Evolutionary conservation across 2,888 invertebrate species (phyloP).

Genomic region (Rutpela maculata): DNA sequence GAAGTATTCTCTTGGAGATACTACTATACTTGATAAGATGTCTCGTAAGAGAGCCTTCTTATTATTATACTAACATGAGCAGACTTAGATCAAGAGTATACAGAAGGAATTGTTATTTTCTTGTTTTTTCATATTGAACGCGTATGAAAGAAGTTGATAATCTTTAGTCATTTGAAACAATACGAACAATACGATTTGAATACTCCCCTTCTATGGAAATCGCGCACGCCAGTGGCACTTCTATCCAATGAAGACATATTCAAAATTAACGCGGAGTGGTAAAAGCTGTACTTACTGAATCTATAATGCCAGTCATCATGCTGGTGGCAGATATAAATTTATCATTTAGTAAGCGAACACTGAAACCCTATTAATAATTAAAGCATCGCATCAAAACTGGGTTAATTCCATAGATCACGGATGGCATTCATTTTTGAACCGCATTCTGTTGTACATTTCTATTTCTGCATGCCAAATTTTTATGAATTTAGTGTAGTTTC

Average conservation of each 20-base stretch:
- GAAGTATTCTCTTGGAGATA: too few species aligned
- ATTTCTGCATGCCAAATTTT: not conserved
- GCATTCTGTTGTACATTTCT: not conserved
- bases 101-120: too few species aligned
- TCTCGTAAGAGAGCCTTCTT: too few species aligned
- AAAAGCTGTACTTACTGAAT: slow-evolving; percentile 19
- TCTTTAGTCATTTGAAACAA: too few species aligned
- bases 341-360: slow-evolving; percentile 10
- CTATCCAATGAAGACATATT: not conserved
- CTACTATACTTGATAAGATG: too few species aligned
- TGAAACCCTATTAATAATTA: slow-evolving; percentile 7
- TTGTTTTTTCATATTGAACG: too few species aligned
- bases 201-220: not conserved
- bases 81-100: too few species aligned
- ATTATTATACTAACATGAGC: too few species aligned
- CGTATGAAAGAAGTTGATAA: too few species aligned
- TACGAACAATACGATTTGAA: too few species aligned
- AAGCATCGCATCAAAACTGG: not conserved
- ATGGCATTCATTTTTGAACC: not conserved
- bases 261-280: slow-evolving; percentile 1
- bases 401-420: not conserved
- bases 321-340: slow-evolving; percentile 5
- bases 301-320: slow-evolving; percentile 18
- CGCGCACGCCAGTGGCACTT: not conserved
- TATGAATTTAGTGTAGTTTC: not conserved